Evolutionary conservation across 2,888 invertebrate species (phyloP), one percentile per base, ranked within the genome.

Genomic region (Sesia apiformis): DNA sequence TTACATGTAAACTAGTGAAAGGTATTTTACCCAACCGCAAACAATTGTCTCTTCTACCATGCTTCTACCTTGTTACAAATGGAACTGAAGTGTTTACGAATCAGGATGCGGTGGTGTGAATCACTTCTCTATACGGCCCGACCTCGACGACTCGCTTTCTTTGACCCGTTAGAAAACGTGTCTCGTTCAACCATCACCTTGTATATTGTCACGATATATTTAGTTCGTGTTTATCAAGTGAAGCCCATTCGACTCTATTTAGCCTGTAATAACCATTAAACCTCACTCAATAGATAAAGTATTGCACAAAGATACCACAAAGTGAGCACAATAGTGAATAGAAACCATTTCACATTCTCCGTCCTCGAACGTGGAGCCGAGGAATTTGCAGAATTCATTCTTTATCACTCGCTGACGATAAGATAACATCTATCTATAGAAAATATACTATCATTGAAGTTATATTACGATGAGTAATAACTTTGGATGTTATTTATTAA

Each of bases 141-240:
- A 73, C 71, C 74, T 75, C 66, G 65, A 53, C 60, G 64, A 67
- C 64, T 75, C 69, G 65, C 83, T 84, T 84, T 83, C 83, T 79
- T 81, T 77, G 75, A 79, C 78, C 78, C 75, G 71, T 77, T 77
- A 76, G 72, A 75, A 76, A 73, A 74, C 79, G 78, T 76, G 76
- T 56, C 68, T 64, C 56, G 64, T 67, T 67, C 38, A 50, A 6
- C 50, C 50, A 39, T 50, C n/a, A 49, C n/a, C 5, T 42, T 8
- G 5, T 39, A 38, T 38, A 38, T 50, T 39, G 39, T 50, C 50
- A 50, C 50, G 39, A 8, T 46, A 46, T 46, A 23, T 23, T 46
- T 46, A 46, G 46, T 4, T 46, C 23, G 23, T 23, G 23, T 23
- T 23, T 23, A 23, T 23, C 23, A 23, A 23, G 23, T 23, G 23